Base-by-base conservation (phyloP, 2,888 invertebrate genomes). In the Cremastinae sp. region DNA sequence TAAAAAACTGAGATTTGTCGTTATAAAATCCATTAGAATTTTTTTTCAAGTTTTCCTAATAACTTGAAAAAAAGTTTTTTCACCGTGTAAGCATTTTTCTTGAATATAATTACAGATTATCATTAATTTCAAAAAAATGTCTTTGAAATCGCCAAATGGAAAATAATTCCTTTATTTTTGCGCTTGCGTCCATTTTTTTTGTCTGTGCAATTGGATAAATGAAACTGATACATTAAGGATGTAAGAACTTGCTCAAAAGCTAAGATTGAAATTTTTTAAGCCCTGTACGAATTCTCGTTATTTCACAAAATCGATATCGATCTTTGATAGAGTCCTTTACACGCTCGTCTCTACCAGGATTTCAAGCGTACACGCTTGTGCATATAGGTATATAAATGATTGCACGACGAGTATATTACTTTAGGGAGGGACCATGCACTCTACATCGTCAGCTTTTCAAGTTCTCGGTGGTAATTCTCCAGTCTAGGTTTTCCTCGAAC, bases 281-380 rank as follows among this genome's bases (percentile, higher is more conserved):
- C 43, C 56, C 61, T 51, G 58, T 38, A 36, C 54, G 65, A 62
- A 54, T 53, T 75, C 59, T 62, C 68, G 68, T 28, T 38, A 76
- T 74, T 78, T 70, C 22, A 34, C 56, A 61, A 74, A 80, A 79
- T 80, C 73, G 71, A 79, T 78, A 79, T 73, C 56, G 73, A 56
- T n/a, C 53, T 70, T 62, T 38, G 54, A 34, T 45, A 36, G 34
- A 41, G 43, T 16, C 8, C 51, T 65, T 22, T 45, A 54, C 16
- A 36, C 41, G 54, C 22, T 61, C 14, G 34, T 36, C 54, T n/a
- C 36, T 54, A 45, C 61, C 16, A 43, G 53, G 12, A 47, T 74
- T 45, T 53, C 41, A 43, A 45, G 22, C 22, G 38, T 47, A 45
- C 47, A 22, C 16, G 20, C 12, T 18, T 16, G 20, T 20, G 22